Base-by-base conservation (phyloP, 2,888 invertebrate species). In the Orchestes rusci region DNA sequence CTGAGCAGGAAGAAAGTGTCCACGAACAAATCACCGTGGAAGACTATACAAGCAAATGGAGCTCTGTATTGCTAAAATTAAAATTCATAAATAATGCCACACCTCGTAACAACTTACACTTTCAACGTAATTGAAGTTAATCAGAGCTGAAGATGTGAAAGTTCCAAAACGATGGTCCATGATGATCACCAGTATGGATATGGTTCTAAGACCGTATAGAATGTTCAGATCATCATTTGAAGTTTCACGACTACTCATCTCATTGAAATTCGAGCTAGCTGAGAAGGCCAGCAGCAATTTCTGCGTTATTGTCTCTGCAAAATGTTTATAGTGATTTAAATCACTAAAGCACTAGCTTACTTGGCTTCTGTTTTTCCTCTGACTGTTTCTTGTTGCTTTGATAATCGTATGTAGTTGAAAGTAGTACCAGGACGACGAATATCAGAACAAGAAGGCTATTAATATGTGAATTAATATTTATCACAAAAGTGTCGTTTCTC, bases 1-100 rank as follows among this genome's bases (percentile, higher is more conserved):
- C 79, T 77, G 2, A 80, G 55, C 7, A 77, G 58, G 58, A 80
- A 80, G 62, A 80, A 81, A 1, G 77, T 73, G 55, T 81, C 81
- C 20, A 81, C 80, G 31, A 79, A 73, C 1, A 80, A 62, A 54
- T 80, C 80, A 18, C 75, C 73, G 56, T 80, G 80, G 10, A 79
- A 69, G 0, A 77, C 57, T 10, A 78, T 63, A 46, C 69, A 63
- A 2, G 67, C 64, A n/a, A 59, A 57, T 12, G 62, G 56, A 10
- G 67, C 58, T 40, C 68, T 57, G 53, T 66, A 70, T 61, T 67
- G 63, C 69, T 70, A 49, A 33, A 62, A 55, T 17, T 57, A 15
- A 23, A 23, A 16, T 17, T 16, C 8, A n/a, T 4, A 10, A 37
- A 16, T 27, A 28, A 5, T 15, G 15, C 3, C n/a, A 31, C 4